Evolutionary conservation across 2,888 invertebrate genomes (phyloP).

Genomic region (Amiota minor): DNA sequence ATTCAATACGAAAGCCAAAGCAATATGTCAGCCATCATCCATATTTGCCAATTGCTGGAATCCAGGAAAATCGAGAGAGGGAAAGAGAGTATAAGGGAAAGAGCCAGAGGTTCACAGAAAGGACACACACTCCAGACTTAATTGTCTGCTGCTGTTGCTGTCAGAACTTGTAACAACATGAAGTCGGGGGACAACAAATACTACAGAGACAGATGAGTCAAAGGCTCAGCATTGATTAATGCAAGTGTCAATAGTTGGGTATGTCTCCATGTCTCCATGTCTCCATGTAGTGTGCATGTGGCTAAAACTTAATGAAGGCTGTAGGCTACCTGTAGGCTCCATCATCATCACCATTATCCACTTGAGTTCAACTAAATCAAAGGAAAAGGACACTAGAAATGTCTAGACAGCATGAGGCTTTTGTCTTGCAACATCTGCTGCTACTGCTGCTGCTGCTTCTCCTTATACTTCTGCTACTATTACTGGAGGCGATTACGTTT

Average conservation of each 20-base stretch:
- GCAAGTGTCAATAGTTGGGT: not conserved
- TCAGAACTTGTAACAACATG: not conserved
- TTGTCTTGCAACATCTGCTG: not conserved
- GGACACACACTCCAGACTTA: slow-evolving; percentile 13
- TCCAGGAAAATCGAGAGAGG: too few relatives aligned
- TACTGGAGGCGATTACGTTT: too few relatives aligned
- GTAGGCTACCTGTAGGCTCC: not conserved
- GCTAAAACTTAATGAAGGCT: not conserved
- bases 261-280: too few relatives aligned
- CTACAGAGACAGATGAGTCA: not conserved
- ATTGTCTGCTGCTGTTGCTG: slow-evolving; percentile 1
- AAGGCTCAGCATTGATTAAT: slow-evolving; percentile 6
- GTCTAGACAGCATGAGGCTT: not conserved
- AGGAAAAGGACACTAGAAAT: not conserved
- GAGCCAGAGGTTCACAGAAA: not conserved
- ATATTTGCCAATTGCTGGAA: not conserved
- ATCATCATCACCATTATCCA: too few relatives aligned
- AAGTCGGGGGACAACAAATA: not conserved
- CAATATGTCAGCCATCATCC: not conserved
- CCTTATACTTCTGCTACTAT: not conserved
- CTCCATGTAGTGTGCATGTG: not conserved
- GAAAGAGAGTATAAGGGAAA: too few relatives aligned
- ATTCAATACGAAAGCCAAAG: not conserved
- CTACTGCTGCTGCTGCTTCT: not conserved
- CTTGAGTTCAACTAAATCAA: too few relatives aligned